Conservation (phyloP, 2,797 vertebrate species). For the Triplophysa bombifrons region DNA sequence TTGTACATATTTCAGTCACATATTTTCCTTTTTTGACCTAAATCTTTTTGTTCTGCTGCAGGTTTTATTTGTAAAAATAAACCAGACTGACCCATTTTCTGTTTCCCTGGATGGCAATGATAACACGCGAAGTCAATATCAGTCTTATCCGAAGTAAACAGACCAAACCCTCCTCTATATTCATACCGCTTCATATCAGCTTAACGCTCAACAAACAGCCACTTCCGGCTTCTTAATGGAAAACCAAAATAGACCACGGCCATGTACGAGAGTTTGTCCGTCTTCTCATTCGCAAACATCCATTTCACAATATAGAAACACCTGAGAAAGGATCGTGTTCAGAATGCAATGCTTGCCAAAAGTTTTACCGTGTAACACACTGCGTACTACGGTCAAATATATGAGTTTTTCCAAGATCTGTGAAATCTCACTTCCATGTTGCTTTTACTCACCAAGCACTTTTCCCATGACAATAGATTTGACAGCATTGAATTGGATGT, state of each 20-base stretch:
- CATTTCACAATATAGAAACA: neutral
- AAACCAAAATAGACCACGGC: slow-evolving; percentile 45
- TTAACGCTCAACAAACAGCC: neutral
- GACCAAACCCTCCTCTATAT: slow-evolving; percentile 17
- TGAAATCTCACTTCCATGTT: neutral
- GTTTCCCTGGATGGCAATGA: slow-evolving; percentile 6
- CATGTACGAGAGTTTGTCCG: neutral
- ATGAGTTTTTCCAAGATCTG: neutral
- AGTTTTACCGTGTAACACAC: neutral
- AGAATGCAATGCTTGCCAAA: too few species aligned
- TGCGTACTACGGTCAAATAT: neutral
- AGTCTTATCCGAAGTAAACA: slow-evolving; percentile 44
- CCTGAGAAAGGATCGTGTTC: neutral
- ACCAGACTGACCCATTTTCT: slow-evolving; percentile 43
- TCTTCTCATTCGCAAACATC: neutral
- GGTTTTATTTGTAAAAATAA: slow-evolving; percentile 20
- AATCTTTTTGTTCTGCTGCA: neutral
- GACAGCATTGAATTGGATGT: slow-evolving; percentile 84
- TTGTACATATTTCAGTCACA: too few species aligned
- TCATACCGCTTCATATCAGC: slow-evolving; percentile 28
- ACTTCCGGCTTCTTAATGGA: slow-evolving; percentile 13
- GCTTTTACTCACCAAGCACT: slow-evolving; percentile 80
- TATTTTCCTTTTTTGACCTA: too few species aligned
- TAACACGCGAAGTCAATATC: slow-evolving; percentile 35
- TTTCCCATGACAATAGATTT: slow-evolving; percentile 85